Base-by-base conservation (phyloP, 1,140 invertebrate genomes). In the Camponotus vicinus region DNA sequence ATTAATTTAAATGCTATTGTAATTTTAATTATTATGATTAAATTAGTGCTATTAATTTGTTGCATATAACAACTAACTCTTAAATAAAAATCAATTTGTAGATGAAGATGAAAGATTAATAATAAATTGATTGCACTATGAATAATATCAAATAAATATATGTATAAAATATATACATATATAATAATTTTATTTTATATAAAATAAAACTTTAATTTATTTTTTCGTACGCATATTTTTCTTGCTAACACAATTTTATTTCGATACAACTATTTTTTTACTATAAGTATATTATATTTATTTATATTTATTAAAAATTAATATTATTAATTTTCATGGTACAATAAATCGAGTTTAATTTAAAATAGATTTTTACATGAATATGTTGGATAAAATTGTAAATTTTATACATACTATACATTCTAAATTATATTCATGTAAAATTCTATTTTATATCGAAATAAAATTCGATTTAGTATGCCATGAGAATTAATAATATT, bases 401-500 rank as follows among this genome's bases (percentile, higher is more conserved):
- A 27, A 27, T 27, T 27, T 27, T 27, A 27, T 27, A 27, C 27
- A 27, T 27, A 27, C 0, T 73, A 34, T 73, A 73, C 37, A 40
- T 40, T 27, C 27, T 40, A 55, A 11, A 11, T 40, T 34, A 13
- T 42, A 13, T 82, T 32, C 21, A 6, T 15, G 52, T 82, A 42
- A 57, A 71, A 71, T 59, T 45, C 0, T 3, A 52, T 52, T 55
- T 82, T 18, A 42, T 18, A 34, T 6, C 7, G 40, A 34, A 21
- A 15, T 66, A 27, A 57, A 80, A 71, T 32, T 71, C 13, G 27
- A 71, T 73, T 73, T 52, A 49, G 13, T 32, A 52, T 45, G 40
- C 40, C 18, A 11, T 52, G 13, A 42, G 21, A 71, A 73, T 82
- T 73, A 82, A 80, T 42, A 52, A 73, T 21, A 71, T 82, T 59